Percentiles rank a stretch among this genome's conserved stretches.
Evolutionary conservation across 2,797 vertebrate species (phyloP).

Genomic region (Lacerta agilis): DNA sequence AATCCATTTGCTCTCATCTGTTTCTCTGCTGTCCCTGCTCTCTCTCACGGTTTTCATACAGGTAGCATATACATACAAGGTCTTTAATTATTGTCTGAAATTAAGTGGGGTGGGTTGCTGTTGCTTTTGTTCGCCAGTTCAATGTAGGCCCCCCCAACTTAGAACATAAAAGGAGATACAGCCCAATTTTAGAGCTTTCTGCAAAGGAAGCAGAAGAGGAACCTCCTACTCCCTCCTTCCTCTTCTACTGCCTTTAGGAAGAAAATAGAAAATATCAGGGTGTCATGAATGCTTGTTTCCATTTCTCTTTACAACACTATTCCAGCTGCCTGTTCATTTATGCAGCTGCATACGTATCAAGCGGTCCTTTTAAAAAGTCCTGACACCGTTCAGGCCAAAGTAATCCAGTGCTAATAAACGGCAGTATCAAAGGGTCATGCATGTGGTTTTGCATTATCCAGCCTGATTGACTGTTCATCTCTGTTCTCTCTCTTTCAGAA

Average conservation of each 20-base stretch:
- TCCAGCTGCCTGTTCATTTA: neutral
- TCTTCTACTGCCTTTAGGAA: neutral
- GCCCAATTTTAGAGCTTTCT: neutral
- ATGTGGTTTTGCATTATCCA: constrained; percentile 25
- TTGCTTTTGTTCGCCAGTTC: neutral
- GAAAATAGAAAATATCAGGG: neutral
- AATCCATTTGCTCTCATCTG: neutral
- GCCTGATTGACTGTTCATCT: neutral
- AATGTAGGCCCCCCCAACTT: neutral
- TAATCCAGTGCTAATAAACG: neutral
- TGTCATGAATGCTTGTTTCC: neutral
- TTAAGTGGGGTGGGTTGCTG: neutral
- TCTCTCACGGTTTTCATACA: neutral
- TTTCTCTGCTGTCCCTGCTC: neutral
- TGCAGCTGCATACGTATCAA: neutral
- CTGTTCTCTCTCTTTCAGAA: constrained; percentile 84
- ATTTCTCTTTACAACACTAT: neutral
- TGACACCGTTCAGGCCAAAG: neutral
- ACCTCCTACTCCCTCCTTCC: neutral
- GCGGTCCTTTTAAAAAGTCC: neutral
- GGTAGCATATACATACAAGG: neutral
- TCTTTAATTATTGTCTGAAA: neutral
- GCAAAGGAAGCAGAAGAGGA: neutral
- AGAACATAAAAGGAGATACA: neutral
- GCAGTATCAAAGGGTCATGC: neutral